Percentiles rank a stretch among this genome's conserved stretches.
These are phyloP conservation scores for Menidia beryllina DNA, from an alignment of 2,113 vertebrate species.

Conservation along the genomic window DNA sequence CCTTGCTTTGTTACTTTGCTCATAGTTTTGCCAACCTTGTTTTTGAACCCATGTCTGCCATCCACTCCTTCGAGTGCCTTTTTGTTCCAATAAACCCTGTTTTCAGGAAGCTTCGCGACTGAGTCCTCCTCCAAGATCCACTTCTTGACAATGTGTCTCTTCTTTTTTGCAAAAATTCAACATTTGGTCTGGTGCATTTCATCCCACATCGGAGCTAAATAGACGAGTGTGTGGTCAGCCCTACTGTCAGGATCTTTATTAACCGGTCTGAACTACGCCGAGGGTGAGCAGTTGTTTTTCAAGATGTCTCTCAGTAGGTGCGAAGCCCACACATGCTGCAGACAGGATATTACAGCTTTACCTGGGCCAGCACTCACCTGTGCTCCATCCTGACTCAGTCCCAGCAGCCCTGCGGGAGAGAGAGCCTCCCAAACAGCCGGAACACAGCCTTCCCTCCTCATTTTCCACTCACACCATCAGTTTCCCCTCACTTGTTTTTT, in stretches of 20 bases:
- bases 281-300: conserved; percentile 75
- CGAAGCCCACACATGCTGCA: conserved; percentile 64
- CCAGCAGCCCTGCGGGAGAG: conserved; percentile 53
- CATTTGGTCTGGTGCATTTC: conserved; percentile 49
- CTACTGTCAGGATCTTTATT: conserved; percentile 42
- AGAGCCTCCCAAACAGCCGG: conserved; percentile 25
- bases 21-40: too few relatives aligned
- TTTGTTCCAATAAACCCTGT: too few relatives aligned
- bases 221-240: conserved; percentile 30
- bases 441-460: conserved; percentile 25
- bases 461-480: conserved; percentile 27
- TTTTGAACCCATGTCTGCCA: too few relatives aligned
- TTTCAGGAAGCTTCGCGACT: too few relatives aligned
- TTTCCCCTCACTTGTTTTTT: conserved; percentile 3
- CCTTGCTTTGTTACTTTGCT: too few relatives aligned
- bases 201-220: conserved; percentile 29
- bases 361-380: conserved; percentile 82
- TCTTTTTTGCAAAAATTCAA: conserved; percentile 43
- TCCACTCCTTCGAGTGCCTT: too few relatives aligned
- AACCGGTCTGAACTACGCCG: conserved; percentile 25
- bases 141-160: conserved; percentile 45
- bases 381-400: conserved; percentile 65
- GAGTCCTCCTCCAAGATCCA: too few relatives aligned
- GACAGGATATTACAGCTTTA: conserved; percentile 82
- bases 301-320: conserved; percentile 79